Evolutionary conservation across 2,888 invertebrate species (phyloP), one percentile per base, ranked within the genome.

Genomic region (Gymnocheta viridis): DNA sequence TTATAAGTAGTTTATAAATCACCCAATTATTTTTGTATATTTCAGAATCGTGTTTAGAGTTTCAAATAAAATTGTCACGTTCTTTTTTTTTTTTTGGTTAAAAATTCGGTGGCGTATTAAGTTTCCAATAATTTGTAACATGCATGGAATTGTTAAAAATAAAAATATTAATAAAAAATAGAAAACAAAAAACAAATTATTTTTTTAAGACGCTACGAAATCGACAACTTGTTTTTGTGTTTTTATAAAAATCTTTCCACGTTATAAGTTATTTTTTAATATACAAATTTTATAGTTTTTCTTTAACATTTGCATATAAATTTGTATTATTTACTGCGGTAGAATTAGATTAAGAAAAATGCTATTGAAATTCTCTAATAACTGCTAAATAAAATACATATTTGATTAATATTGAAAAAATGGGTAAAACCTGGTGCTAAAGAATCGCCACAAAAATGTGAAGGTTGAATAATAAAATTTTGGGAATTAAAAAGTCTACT

Each of bases 71-170:
- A 0, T 51, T 54, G 17, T n/a, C 17, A 41, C 17, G 44, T n/a
- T n/a, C 38, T 6, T 38, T 12, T 41, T 35, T 19, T 41, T 54
- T 60, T 49, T 4, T 22, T 22, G 47, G 6, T 17, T 41, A 17
- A 73, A 66, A 47, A 38, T 32, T 44, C 14, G 54, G 9, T 49
- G 35, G 73, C 60, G 67, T 60, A 54, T 72, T 69, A 44, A 67
- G 49, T 73, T 81, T 69, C 47, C 80, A 70, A 83, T 70, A 83
- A 83, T 66, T 69, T 80, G 69, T 70, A 72, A 60, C 80, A 80
- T 66, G 83, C 44, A 32, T 70, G 51, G 83, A 83, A 80, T 83
- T 69, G 58, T 58, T 72, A 64, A 79, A 64, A 47, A 35, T 12
- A 19, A 27, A 1, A 49, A 54, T 24, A 14, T 51, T 32, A 4